Base-by-base conservation (phyloP, 2,113 vertebrate genomes). In the Periophthalmus modestus region DNA sequence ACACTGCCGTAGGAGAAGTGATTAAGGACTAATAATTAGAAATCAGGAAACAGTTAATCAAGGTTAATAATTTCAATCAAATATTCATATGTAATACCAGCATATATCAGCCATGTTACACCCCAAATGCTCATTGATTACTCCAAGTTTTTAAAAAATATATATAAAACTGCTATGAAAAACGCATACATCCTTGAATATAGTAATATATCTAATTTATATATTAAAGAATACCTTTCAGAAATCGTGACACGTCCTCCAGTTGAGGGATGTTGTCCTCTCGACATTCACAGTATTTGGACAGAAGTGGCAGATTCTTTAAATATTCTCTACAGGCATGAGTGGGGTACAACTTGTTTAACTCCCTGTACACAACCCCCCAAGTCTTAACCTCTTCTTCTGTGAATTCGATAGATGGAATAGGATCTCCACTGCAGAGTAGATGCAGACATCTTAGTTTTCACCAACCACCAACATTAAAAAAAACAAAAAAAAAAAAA, bases 221-320 rank as follows among this genome's bases (percentile, higher is more conserved):
- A 28, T 21, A 28, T 47, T 13, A 7, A 23, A 50, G 19, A 69
- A 1, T 57, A 98, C 98, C 98, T 92, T 93, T 97, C 74, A 99
- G 94, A 87, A 99, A 99, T 69, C 93, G 92, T 0, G 98, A 99
- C 18, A 99, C 96, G 57, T 98, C 98, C 86, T 99, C 97, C 88
- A 99, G 84, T 87, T 99, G 98, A 15, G 98, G 98, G 12, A 99
- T 98, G 72, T 98, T 99, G 89, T 99, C 96, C 84, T 99, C 97
- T 57, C 94, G 91, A 87, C 95, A 98, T 18, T 95, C 96, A 87
- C 98, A 99, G 89, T 95, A 89, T 82, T 97, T 96, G 73, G 93
- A 93, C 75, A 99, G 93, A 90, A 98, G 88, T 13, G 98, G 98
- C 65, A 99, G 87, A 89, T 99, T 99, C 93, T 96, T 98, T 82